Percentiles rank a stretch among this genome's conserved stretches.
These are phyloP conservation scores for Pangasius mekongensis DNA, from an alignment of 2,797 vertebrate species.

Conservation along the genomic window DNA sequence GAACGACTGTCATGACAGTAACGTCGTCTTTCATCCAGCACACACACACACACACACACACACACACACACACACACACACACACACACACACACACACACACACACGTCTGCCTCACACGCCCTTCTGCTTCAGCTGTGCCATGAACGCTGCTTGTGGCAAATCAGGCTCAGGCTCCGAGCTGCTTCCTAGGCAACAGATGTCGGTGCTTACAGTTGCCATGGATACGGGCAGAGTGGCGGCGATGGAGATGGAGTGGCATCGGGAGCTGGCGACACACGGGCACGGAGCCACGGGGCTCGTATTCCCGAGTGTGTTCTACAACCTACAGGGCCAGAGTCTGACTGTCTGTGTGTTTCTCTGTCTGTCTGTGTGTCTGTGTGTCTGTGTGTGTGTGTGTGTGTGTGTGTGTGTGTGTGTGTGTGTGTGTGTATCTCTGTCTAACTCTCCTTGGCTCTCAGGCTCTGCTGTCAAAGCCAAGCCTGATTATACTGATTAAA, in stretches of 20 bases:
- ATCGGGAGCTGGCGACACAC: slow-evolving; percentile 17
- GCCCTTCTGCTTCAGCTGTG: neutral
- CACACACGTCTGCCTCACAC: slow-evolving; percentile 15
- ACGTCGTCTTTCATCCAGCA: neutral
- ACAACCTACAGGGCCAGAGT: slow-evolving; percentile 12
- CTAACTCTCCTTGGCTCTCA: neutral
- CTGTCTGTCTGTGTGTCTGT: neutral
- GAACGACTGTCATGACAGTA: neutral
- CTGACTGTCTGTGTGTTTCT: neutral
- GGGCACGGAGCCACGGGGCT: neutral
- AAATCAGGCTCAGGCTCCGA: slow-evolving; percentile 58
- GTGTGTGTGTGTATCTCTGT: neutral
- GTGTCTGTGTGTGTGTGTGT: neutral
- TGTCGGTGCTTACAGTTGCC: slow-evolving; percentile 75
- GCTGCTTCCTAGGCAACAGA: slow-evolving; percentile 72
- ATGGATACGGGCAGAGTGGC: slow-evolving; percentile 70
- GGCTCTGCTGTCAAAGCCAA: slow-evolving; percentile 6
- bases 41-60: slow-evolving; percentile 25
- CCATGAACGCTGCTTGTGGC: slow-evolving; percentile 33
- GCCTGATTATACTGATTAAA: slow-evolving; percentile 39
- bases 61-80: slow-evolving; percentile 30
- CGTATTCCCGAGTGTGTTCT: neutral
- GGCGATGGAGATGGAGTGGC: slow-evolving; percentile 54
- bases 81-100: slow-evolving; percentile 28
- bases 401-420: neutral